Percentiles rank a stretch among this genome's conserved stretches.
phyloP scores from a whole-genome alignment of 2,888 invertebrate genomes.

The Micropterix aruncella region DNA sequence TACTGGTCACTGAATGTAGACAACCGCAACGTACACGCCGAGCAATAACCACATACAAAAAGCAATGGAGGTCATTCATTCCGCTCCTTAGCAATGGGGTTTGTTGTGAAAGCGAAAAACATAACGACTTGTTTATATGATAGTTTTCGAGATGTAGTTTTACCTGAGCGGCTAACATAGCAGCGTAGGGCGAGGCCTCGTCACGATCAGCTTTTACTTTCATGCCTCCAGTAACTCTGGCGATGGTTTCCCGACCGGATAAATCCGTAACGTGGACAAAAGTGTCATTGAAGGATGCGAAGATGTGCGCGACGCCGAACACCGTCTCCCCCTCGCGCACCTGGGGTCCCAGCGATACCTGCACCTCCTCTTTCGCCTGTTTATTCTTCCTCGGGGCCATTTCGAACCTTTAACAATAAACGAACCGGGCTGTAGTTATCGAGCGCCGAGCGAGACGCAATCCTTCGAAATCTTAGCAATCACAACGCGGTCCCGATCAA shows the following conservation, averaged over 20 bases:
- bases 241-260: conserved; percentile 91
- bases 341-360: conserved; percentile 90
- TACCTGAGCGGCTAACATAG: conserved; percentile 99
- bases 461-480: no score
- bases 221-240: conserved; percentile 96
- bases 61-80: no score
- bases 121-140: no score
- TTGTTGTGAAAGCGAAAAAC: no score
- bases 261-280: conserved; percentile 99
- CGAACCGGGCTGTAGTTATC: conserved; percentile 14
- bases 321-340: conserved; percentile 95
- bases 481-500: no score
- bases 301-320: conserved; percentile 98
- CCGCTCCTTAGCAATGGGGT: no score
- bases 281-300: conserved; percentile 99
- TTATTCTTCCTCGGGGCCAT: conserved; percentile 99
- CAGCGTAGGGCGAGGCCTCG: conserved; percentile 99
- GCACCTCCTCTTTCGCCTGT: conserved; percentile 92
- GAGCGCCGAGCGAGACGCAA: conserved; percentile 11
- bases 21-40: no score
- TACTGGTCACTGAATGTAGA: no score
- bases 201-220: conserved; percentile 99
- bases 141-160: no score
- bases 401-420: neutral
- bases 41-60: no score